Percentiles rank a stretch among this genome's conserved stretches.
phyloP scores from a whole-genome alignment of 1,140 invertebrate genomes.

The Pseudomyrmex pallidus region DNA sequence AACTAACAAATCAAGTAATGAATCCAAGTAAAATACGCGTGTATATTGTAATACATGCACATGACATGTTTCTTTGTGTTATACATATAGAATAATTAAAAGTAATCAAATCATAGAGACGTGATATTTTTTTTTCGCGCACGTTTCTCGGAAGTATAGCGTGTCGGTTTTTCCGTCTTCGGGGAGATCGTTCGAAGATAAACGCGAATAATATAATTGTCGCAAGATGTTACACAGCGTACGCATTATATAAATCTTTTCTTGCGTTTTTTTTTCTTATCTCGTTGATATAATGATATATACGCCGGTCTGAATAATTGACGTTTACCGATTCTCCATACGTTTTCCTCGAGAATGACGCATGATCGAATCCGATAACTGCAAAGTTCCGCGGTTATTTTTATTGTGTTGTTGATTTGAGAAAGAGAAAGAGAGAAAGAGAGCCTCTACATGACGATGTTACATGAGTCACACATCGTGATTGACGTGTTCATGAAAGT shows the following conservation, averaged over 20 bases:
- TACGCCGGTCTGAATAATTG: conserved; percentile 22
- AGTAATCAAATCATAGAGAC: conserved; percentile 7
- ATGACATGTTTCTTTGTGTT: neutral
- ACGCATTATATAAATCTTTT: conserved; percentile 33
- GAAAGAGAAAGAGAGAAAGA: too few relatives aligned
- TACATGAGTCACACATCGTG: conserved; percentile 45
- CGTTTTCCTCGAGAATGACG: conserved; percentile 33
- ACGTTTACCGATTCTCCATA: neutral
- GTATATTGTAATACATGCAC: neutral
- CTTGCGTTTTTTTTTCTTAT: neutral
- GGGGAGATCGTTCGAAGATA: conserved; percentile 28
- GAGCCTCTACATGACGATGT: neutral
- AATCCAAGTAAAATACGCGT: too few relatives aligned
- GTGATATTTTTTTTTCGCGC: neutral
- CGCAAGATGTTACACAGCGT: neutral
- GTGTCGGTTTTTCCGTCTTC: conserved; percentile 30
- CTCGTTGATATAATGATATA: conserved; percentile 10
- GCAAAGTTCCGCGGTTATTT: conserved; percentile 16
- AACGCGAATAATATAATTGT: conserved; percentile 39
- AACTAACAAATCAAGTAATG: neutral
- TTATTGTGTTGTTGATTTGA: conserved; percentile 22
- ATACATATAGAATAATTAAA: conserved; percentile 8
- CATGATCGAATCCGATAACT: conserved; percentile 34
- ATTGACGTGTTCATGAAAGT: conserved; percentile 59
- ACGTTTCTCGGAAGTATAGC: conserved; percentile 18